phyloP scores from a whole-genome alignment of 92 coral and sea anemone species.

The Blastomussa wellsi region DNA sequence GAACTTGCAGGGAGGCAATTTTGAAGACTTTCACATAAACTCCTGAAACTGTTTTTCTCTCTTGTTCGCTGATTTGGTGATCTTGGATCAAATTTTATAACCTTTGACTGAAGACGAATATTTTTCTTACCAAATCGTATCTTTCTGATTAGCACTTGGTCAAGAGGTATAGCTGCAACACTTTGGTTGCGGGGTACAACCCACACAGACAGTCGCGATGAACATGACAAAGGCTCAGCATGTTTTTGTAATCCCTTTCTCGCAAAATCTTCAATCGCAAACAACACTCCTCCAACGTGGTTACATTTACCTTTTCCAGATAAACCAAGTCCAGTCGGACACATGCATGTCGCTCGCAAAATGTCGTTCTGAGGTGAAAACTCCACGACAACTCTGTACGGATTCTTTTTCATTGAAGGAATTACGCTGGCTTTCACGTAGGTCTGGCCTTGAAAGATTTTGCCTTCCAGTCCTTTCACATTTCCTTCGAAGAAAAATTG shows the following conservation, averaged over 20 bases:
- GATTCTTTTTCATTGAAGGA: conserved; percentile 52
- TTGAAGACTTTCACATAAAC: conserved; percentile 16
- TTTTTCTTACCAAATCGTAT: conserved; percentile 59
- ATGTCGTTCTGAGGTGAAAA: conserved; percentile 31
- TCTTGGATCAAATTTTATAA: conserved; percentile 57
- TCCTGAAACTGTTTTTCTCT: conserved; percentile 17
- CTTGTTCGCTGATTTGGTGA: conserved; percentile 22
- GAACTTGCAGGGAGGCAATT: conserved; percentile 35
- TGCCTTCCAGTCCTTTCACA: conserved; percentile 52
- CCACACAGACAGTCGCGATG: conserved; percentile 61
- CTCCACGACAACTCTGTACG: conserved; percentile 42
- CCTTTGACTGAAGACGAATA: conserved; percentile 50
- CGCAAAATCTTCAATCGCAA: conserved; percentile 48
- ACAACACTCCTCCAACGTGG: conserved; percentile 42
- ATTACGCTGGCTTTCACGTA: conserved; percentile 52
- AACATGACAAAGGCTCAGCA: conserved; percentile 47
- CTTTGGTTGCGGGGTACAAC: conserved; percentile 66
- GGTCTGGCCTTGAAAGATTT: conserved; percentile 35
- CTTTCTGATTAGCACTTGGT: conserved; percentile 46
- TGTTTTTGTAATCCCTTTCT: conserved; percentile 52
- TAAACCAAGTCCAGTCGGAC: conserved; percentile 57
- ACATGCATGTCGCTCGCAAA: conserved; percentile 50
- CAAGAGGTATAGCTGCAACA: conserved; percentile 53
- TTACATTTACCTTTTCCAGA: conserved; percentile 50
- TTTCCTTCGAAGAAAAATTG: conserved; percentile 62